These are phyloP conservation scores for Fopius arisanus DNA, from an alignment of 1,140 invertebrate genomes.

Conservation along the genomic window DNA sequence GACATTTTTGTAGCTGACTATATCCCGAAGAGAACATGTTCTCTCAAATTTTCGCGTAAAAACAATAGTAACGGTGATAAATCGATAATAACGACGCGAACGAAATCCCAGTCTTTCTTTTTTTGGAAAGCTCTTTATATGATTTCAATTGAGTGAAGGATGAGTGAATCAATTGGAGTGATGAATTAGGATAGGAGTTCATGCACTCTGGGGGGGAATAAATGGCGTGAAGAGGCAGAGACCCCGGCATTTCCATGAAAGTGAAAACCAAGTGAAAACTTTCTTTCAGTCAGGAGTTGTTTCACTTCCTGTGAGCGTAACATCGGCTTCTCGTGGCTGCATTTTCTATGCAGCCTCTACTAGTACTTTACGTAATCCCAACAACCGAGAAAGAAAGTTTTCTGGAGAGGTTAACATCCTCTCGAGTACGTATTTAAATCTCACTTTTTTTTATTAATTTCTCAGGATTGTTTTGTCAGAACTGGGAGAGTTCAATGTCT, in stretches of 20 bases:
- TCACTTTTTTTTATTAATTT: constrained; percentile 1
- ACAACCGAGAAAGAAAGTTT: constrained; percentile 46
- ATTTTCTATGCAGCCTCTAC: constrained; percentile 26
- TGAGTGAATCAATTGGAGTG: too few relatives aligned
- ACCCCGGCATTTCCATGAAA: constrained; percentile 61
- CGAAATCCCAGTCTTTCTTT: too few relatives aligned
- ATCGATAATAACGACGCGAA: too few relatives aligned
- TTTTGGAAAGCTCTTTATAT: too few relatives aligned
- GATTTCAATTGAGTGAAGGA: too few relatives aligned
- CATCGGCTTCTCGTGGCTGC: constrained; percentile 41
- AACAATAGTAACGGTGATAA: too few relatives aligned
- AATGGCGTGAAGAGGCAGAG: constrained; percentile 33
- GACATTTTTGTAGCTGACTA: too few relatives aligned
- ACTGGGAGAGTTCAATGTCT: background rate
- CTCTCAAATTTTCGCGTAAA: too few relatives aligned
- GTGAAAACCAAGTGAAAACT: constrained; percentile 65
- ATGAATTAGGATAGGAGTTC: background rate
- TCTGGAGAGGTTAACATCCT: constrained; percentile 55
- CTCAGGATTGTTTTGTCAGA: background rate
- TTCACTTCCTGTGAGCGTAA: constrained; percentile 65
- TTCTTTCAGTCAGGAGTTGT: constrained; percentile 62
- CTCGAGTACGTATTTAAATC: constrained; percentile 25
- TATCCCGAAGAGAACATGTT: too few relatives aligned
- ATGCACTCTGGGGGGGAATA: background rate
- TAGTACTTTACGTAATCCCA: constrained; percentile 35